phyloP scores from a whole-genome alignment of 2,888 invertebrate species.

The Trachelus troglodyta region DNA sequence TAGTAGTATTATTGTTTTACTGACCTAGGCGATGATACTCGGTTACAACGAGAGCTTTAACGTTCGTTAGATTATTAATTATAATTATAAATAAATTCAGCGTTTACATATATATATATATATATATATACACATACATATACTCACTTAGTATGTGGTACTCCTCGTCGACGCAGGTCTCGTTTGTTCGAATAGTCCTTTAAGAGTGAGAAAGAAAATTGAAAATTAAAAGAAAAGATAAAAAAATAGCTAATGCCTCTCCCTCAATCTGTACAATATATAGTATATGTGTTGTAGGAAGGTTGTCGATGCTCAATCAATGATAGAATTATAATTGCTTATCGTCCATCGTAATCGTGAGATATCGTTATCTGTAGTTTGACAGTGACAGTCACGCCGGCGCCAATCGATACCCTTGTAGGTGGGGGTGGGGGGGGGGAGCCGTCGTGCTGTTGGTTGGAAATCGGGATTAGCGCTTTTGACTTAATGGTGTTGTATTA shows the following conservation, averaged over 20 bases:
- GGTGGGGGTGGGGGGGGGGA: background rate
- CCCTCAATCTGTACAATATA: background rate
- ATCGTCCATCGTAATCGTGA: background rate
- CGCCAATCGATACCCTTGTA: background rate
- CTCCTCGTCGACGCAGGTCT: background rate
- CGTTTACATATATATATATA: background rate
- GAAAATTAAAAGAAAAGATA: background rate
- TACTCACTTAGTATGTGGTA: background rate
- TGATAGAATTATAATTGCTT: background rate
- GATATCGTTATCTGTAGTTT: background rate
- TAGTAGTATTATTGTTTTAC: background rate
- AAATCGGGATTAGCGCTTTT: conserved; percentile 32
- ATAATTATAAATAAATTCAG: background rate
- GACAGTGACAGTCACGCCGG: background rate
- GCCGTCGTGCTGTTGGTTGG: background rate
- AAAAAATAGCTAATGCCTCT: background rate
- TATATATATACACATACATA: background rate
- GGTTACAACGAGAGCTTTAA: background rate
- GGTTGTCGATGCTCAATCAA: background rate
- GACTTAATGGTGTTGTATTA: conserved; percentile 29
- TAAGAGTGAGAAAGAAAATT: background rate
- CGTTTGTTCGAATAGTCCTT: background rate
- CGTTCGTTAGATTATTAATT: background rate
- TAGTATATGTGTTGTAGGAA: background rate
- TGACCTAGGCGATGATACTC: background rate